Evolutionary conservation across 2,797 vertebrate genomes (phyloP), one percentile per base, ranked within the genome.

Genomic region (Oryzias dopingdopingensis): DNA sequence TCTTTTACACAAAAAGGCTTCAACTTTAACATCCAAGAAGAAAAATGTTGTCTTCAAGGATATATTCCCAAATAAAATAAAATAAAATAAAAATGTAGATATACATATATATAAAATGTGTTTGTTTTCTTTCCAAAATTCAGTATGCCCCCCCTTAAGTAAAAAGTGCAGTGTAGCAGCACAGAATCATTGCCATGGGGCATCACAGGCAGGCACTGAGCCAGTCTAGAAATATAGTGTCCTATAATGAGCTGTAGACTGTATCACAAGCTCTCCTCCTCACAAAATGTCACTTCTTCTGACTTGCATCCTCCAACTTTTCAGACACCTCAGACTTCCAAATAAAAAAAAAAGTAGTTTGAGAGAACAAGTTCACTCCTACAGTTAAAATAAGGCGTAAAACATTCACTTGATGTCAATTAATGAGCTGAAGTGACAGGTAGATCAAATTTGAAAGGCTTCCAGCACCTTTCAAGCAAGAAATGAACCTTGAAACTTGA

Each of bases 221-320:
- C 78, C 79, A 84, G 68, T 43, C 12, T 40, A 4, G 59, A 71
- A 47, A 77, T 70, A 62, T 62, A 74, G 40, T 16, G 70, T 17
- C 37, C 52, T 44, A 40, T 51, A 56, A 55, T 66, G 45, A 66
- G 60, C 42, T 56, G 23, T 26, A 59, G 62, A 59, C 47, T 50
- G 47, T 24, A 67, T 65, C 52, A 80, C 70, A 87, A 78, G 74
- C 73, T 57, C 72, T 66, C 65, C 70, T 72, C 86, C 80, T 85
- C 70, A 59, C 49, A 62, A 52, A 44, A 49, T 46, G 72, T 17
- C 63, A 63, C 47, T 59, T 51, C 50, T 59, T 57, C 64, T 81
- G 70, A 82, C 61, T 49, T 59, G 70, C 67, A 46, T 74, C 48
- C 42, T 52, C 40, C 56, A 53, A 52, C 65, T 67, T n/a, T 51